Base-by-base conservation (phyloP, 2,888 invertebrate species). In the Acleris laterana region DNA sequence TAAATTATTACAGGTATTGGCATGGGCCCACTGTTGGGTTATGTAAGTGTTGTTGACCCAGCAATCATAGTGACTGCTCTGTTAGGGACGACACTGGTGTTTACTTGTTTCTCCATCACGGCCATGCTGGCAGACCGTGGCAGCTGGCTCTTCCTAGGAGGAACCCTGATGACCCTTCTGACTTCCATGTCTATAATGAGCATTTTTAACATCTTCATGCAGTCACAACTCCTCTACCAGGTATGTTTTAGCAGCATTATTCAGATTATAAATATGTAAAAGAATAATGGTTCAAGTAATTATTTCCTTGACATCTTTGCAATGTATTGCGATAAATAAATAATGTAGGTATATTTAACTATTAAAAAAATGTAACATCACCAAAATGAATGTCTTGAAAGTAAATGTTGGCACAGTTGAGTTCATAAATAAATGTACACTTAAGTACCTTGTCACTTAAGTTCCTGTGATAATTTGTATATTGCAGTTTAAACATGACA, bases 61-160 rank as follows among this genome's bases (percentile, higher is more conserved):
- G 95, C 96, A 72, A 97, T 99, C 75, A 95, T 99, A 70, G 93
- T 98, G 22, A 97, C 98, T 20, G 98, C 98, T 19, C 94, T 99
- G 69, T 86, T 98, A 74, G 97, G 95, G 68, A 98, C 98, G 1
- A 95, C 96, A 44, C 90, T 98, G 53, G 96, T 99, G 63, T 99
- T 99, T 89, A 95, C 96, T 17, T 98, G 98, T 77, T 98, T 99
- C 93, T 96, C 98, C 20, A 87, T 98, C 76, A 96, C 98, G 60
- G 96, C 99, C 4, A 94, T 99, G 83, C 93, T 98, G 74, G 97
- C 98, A 61, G 96, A 97, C 73, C 95, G 97, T 71, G 97, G 99
- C 72, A 95, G 96, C 81, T 99, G 96, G 95, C 93, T 99, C 65
- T 98, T 96, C 89, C 93, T 99, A 56, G 99, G 99, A 70, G 98